A percentile compares a stretch with the other conserved stretches of the same genome.
Conservation (phyloP, 2,888 invertebrate genomes). For the Apoderus coryli region DNA sequence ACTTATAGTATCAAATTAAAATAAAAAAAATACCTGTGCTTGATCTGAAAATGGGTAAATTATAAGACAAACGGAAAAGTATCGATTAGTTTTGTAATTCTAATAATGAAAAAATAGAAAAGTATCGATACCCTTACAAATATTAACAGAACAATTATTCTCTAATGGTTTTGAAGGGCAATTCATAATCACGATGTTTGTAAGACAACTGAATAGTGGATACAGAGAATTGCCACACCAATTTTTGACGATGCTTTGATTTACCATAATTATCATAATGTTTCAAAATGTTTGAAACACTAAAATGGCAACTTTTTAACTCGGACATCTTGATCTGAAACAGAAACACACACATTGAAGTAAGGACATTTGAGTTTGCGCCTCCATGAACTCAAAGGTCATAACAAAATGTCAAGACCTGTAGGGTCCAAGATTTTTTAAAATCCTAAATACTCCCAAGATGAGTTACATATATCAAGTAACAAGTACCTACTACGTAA, state of each 20-base stretch:
- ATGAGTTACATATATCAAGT: no score
- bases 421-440: background rate
- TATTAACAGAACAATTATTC: constrained; percentile 13
- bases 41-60: no score
- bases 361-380: no score
- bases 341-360: no score
- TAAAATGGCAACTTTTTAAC: constrained; percentile 44
- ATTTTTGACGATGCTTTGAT: constrained; percentile 53
- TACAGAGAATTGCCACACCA: constrained; percentile 63
- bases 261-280: constrained; percentile 59
- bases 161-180: constrained; percentile 17
- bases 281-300: constrained; percentile 47
- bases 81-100: background rate
- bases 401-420: no score
- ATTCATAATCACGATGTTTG: constrained; percentile 14
- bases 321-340: constrained; percentile 35
- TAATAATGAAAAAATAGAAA: background rate
- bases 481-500: no score
- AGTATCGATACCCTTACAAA: background rate
- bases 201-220: constrained; percentile 38
- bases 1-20: no score
- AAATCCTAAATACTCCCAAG: no score
- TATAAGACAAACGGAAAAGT: constrained; percentile 1
- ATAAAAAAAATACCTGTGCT: no score
- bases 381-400: no score